Base-by-base conservation (phyloP, 2,113 vertebrate species). In the Paracanthobrama guichenoti region DNA sequence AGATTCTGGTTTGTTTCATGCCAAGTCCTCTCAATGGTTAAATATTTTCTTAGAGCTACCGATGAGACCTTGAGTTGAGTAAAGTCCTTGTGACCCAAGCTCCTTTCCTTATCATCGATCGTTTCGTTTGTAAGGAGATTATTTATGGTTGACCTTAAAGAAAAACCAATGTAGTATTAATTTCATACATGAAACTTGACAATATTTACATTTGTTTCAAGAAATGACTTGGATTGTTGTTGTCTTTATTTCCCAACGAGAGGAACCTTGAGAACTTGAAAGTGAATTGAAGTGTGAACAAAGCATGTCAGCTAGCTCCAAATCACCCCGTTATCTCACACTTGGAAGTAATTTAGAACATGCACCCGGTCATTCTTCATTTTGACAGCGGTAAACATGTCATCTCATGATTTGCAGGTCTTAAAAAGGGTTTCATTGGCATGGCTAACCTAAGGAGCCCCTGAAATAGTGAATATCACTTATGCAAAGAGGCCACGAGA, bases 21-120 rank as follows among this genome's bases (percentile, higher is more conserved):
- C 6, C 35, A 60, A 72, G 7, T n/a, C 35, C 26, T 28, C n/a
- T 57, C 2, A 12, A 14, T 84, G 28, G 83, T 79, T 84, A 84
- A 84, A 84, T 48, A 60, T 84, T 71, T 84, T 35, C 48, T 53
- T 62, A 48, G 75, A 72, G 31, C 42, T 73, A 79, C 20, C 20
- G 2, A 39, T n/a, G 24, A 69, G 53, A 79, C 74, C 74, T 78
- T 84, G 62, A 72, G 11, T 66, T 71, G 76, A 46, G 75, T 55
- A 26, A 84, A 26, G 74, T 60, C n/a, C 39, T 79, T 79, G 31
- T 57, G 50, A 57, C 14, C 76, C 64, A 28, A 3, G 22, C 77
- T 79, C 50, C 20, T 81, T 79, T 69, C 53, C 64, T 72, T 79
- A 78, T 84, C 74, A 28, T 39, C 9, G 64, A 66, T 78, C 4